Evolutionary conservation across 2,113 vertebrate genomes (phyloP), one percentile per base, ranked within the genome.

Genomic region (Tautogolabrus adspersus): DNA sequence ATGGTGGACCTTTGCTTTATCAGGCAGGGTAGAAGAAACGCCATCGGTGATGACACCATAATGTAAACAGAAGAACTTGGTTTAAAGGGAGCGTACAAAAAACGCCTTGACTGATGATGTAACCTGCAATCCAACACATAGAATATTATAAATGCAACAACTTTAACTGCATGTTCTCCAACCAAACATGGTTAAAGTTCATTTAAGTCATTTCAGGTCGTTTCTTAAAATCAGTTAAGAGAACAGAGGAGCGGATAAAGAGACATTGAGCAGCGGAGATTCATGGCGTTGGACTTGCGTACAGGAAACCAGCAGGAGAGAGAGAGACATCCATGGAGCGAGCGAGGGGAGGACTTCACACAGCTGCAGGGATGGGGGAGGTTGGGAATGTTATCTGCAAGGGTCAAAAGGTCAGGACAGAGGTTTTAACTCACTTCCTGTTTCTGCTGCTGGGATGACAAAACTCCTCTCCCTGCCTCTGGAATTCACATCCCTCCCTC

Each of bases 371-470:
- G 72, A 72, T 66, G 89, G 89, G 86, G 91, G 88, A 92, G 92
- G 89, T 86, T 92, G 91, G 92, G 91, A 92, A 93, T 84, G 87
- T 84, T 94, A 91, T 93, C 91, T 90, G 75, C 78, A 52, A 47
- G 84, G 93, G 90, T 93, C 84, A 81, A 55, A 42, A 78, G 90
- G 89, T 90, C 87, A 90, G 79, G 73, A 42, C 56, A 81, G 89
- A 84, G 88, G 91, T 88, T 94, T 93, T 91, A 93, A 91, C 91
- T 92, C 91, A 90, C 91, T 94, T 94, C 93, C 93, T 91, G 90
- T 89, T 91, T 84, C 91, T 90, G 89, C 84, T 92, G 89, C 91
- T 69, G 82, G 88, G 84, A 90, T 91, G 88, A 88, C 59, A 87
- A 82, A 88, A 81, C 88, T 89, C 67, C 64, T 81, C 84, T 88